Base-by-base conservation (phyloP, 35 echinoderm and acorn worm species). In the Apostichopus parvimensis region DNA sequence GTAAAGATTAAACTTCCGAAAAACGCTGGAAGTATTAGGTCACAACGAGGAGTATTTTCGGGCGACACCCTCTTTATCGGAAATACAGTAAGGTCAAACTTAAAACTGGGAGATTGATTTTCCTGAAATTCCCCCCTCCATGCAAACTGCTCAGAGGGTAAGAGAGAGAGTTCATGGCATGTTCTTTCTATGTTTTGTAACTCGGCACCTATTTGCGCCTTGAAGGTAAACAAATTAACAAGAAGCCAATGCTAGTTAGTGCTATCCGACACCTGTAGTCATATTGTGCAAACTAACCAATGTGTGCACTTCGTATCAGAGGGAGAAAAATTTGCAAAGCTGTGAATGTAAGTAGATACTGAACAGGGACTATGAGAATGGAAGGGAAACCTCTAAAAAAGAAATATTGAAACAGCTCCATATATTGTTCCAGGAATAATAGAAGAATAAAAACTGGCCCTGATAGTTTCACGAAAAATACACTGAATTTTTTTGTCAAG, bases 161-260 rank as follows among this genome's bases (percentile, higher is more conserved):
- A 4, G 0, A 45, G 34, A 45, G 34, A 45, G 34, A 45, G 2
- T 45, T 45, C 34, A 45, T 45, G 0, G 0, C 0, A 68, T 14
- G 64, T 14, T 68, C 11, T 68, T 68, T 68, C 64, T 14, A 1
- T 14, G 64, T 68, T 17, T 68, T 68, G 64, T 68, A 68, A 68
- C 64, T 68, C 9, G 52, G 54, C 79, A 82, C 79, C 79, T 34
- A 56, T 56, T 56, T 55, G 4, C 17, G 79, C 79, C 54, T 82
- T 3, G 79, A 82, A 82, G 79, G 34, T 56, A 82, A 82, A 54
- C 79, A 82, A 82, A 82, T 82, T 82, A 82, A 56, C 34, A 20
- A 82, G 34, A 82, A 54, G 52, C 53, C 54, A 68, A 68, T 82
- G 24, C 45, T 82, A 53, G 79, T 45, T 10, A 6, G 45, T 1